These are phyloP conservation scores for Anastrepha ludens DNA, from an alignment of 1,140 invertebrate species.

Conservation along the genomic window DNA sequence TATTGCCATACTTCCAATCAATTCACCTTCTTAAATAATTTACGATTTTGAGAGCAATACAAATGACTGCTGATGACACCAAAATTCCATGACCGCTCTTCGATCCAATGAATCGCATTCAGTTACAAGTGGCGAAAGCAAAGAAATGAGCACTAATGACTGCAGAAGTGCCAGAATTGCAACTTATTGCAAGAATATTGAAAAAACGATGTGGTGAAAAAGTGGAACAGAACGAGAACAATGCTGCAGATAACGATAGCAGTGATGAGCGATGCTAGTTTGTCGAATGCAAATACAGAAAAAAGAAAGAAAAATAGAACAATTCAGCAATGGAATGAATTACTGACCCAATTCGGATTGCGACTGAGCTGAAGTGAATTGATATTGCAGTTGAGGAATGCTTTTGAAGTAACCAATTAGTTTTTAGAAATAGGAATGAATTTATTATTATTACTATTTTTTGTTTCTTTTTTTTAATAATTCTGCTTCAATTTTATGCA, in stretches of 20 bases:
- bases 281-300: background rate
- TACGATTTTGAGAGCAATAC: background rate
- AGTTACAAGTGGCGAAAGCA: constrained; percentile 10
- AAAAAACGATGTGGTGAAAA: background rate
- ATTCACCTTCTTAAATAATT: constrained; percentile 15
- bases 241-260: constrained; percentile 12
- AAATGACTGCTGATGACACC: constrained; percentile 27
- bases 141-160: constrained; percentile 35
- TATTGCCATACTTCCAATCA: background rate
- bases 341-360: background rate
- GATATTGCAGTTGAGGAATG: no score
- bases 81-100: background rate
- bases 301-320: background rate
- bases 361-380: background rate
- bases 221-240: constrained; percentile 9
- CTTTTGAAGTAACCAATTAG: background rate
- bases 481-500: no score
- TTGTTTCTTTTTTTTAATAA: no score
- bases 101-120: background rate
- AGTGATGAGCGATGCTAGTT: background rate
- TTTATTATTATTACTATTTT: no score
- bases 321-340: background rate
- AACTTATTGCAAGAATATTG: background rate
- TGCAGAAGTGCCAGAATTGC: constrained; percentile 6
- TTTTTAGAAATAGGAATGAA: background rate